A percentile compares a stretch with the other conserved stretches of the same genome.
Conservation (phyloP, 1,140 invertebrate species). For the Copidosoma floridanum region DNA sequence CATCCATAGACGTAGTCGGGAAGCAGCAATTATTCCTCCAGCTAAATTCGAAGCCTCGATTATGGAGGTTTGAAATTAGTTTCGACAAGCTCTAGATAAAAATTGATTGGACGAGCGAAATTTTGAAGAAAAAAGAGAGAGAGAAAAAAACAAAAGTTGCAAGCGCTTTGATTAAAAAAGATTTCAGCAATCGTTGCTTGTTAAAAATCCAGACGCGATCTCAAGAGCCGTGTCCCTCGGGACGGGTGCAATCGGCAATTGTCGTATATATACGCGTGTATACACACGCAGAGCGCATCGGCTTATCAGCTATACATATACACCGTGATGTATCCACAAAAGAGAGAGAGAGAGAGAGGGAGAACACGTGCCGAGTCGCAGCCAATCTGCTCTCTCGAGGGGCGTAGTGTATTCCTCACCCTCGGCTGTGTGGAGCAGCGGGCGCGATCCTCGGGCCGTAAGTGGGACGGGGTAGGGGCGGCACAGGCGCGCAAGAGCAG, state of each 20-base stretch:
- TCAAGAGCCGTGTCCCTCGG: neutral
- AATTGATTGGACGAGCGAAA: neutral
- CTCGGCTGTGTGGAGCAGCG: neutral
- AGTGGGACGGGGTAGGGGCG: constrained; percentile 19
- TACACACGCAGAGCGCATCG: constrained; percentile 23
- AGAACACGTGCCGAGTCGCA: constrained; percentile 34
- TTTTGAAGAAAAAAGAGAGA: neutral
- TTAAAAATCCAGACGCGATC: too few species aligned
- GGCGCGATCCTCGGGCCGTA: constrained; percentile 4
- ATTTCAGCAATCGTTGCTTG: too few species aligned
- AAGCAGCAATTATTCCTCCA: too few species aligned
- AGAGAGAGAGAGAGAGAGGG: constrained; percentile 15
- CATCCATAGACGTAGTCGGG: too few species aligned
- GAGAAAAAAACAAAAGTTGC: too few species aligned
- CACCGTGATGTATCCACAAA: too few species aligned
- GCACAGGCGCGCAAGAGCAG: constrained; percentile 28
- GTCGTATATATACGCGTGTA: constrained; percentile 14
- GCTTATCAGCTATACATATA: too few species aligned
- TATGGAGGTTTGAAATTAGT: too few species aligned
- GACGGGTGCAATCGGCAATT: constrained; percentile 13
- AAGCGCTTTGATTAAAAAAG: too few species aligned
- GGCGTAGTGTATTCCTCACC: too few species aligned
- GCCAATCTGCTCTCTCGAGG: constrained; percentile 50
- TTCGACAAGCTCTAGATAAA: too few species aligned
- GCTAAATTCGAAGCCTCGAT: too few species aligned